These are phyloP conservation scores for Xylophagus ater DNA, from an alignment of 2,888 invertebrate genomes.

Conservation along the genomic window DNA sequence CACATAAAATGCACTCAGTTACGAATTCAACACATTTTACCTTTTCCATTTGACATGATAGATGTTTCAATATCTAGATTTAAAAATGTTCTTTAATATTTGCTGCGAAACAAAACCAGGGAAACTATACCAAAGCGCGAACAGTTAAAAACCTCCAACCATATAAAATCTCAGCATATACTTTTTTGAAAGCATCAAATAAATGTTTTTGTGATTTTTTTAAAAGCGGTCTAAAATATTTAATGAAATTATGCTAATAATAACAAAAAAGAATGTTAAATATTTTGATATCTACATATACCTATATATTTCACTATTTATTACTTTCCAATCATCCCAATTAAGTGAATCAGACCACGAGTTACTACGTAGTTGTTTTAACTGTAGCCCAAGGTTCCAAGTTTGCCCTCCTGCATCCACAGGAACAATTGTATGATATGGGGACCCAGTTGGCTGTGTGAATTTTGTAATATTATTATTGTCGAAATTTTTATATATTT, in stretches of 20 bases:
- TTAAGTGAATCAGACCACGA: conserved; percentile 83
- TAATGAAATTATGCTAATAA: too few relatives aligned
- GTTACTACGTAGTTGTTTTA: conserved; percentile 65
- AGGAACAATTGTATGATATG: conserved; percentile 73
- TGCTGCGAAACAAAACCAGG: not conserved
- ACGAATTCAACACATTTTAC: conserved; percentile 61
- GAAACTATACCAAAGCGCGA: conserved; percentile 44
- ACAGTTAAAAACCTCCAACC: conserved; percentile 72
- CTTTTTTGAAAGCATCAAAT: conserved; percentile 75
- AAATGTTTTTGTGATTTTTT: conserved; percentile 33
- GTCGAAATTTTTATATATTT: conserved; percentile 14
- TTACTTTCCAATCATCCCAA: conserved; percentile 37
- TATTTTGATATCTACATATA: not conserved
- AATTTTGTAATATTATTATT: conserved; percentile 23
- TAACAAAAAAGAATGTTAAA: conserved; percentile 20
- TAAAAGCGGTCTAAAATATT: conserved; percentile 21
- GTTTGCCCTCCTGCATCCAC: conserved; percentile 55
- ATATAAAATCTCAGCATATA: conserved; percentile 81
- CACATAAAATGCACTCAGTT: conserved; percentile 61
- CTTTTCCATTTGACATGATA: conserved; percentile 41
- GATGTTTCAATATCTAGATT: conserved; percentile 48
- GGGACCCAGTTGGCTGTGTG: conserved; percentile 61
- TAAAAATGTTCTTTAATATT: not conserved
- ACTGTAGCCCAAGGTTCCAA: conserved; percentile 56
- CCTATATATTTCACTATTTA: conserved; percentile 12